A percentile compares a stretch with the other conserved stretches of the same genome.
phyloP scores from a whole-genome alignment of 2,797 vertebrate genomes.

The Odontamblyopus lacepedii region DNA sequence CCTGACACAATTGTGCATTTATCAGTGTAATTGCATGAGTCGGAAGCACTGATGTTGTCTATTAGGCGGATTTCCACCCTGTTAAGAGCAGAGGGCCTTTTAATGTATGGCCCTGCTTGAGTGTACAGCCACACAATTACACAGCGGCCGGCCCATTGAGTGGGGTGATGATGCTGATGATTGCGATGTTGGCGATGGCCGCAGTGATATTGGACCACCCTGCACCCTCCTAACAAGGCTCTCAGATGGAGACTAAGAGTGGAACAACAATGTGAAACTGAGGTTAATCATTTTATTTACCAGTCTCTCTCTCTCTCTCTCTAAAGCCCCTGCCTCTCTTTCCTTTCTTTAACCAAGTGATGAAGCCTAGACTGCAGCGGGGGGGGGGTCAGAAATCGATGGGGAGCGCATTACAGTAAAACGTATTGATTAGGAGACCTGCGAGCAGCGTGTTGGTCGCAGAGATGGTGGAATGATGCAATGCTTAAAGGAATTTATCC shows the following conservation, averaged over 20 bases:
- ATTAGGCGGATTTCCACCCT: conserved; percentile 80
- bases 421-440: conserved; percentile 94
- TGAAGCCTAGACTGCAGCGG: conserved; percentile 47
- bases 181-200: conserved; percentile 43
- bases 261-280: conserved; percentile 69
- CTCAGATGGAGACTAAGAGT: conserved; percentile 51
- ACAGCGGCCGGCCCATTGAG: conserved; percentile 59
- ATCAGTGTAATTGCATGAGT: conserved; percentile 82
- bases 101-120: conserved; percentile 75
- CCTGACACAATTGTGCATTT: conserved; percentile 79
- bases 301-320: conserved; percentile 25
- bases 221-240: conserved; percentile 59
- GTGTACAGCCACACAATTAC: conserved; percentile 71
- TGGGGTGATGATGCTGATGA: conserved; percentile 62
- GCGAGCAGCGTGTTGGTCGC: conserved; percentile 88
- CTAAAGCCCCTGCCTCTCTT: conserved; percentile 28
- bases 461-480: conserved; percentile 95
- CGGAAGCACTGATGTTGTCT: conserved; percentile 82
- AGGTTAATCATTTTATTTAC: conserved; percentile 82
- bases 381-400: conserved; percentile 77
- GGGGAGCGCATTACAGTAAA: conserved; percentile 95
- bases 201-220: conserved; percentile 56
- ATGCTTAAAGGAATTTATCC: conserved; percentile 98
- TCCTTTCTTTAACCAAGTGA: conserved; percentile 62
- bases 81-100: conserved; percentile 79